Base-by-base conservation (phyloP, 2,888 invertebrate genomes). In the Apamea sordens region DNA sequence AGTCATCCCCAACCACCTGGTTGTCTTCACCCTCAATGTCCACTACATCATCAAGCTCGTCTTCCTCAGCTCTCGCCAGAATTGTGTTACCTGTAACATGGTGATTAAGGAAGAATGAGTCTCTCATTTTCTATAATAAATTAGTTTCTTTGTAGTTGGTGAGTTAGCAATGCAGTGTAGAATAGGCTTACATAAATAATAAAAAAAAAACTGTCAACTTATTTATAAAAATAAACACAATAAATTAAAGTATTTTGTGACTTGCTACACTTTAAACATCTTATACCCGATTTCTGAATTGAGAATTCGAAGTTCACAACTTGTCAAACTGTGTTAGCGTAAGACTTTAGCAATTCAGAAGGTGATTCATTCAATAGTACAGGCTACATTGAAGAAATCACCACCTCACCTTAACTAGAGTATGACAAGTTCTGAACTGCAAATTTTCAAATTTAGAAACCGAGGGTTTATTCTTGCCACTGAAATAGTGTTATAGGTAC, bases 31-130 rank as follows among this genome's bases (percentile, higher is more conserved):
- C 97, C 86, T 98, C 98, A 81, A 98, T 97, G 89, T 98, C 98
- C 24, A 97, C 97, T 88, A 97, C 98, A 93, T 98, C 98, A 91
- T 98, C 98, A 18, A 98, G 93, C 89, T 98, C 98, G 89, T 98
- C 98, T 93, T 98, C 98, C 86, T 97, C 97, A 69, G 97, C 98
- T 93, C 96, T 97, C 28, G 97, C 97, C 73, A 97, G 94, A 92
- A 96, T 92, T 90, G 93, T 94, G 90, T 94, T 95, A 11, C 93
- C 96, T 96, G 93, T 61, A 95, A 94, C 56, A 64, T 41, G 36
- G 32, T 32, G 5, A 41, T 74, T 53, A 15, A 28, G 56, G 47
- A 50, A n/a, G 0, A 18, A 32, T 64, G 4, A 79, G n/a, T 79
- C 21, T 41, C 1, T 1, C 0, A 18, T 47, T 56, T 24, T 24